phyloP scores from a whole-genome alignment of 1,140 invertebrate species.

The Colletes gigas region DNA sequence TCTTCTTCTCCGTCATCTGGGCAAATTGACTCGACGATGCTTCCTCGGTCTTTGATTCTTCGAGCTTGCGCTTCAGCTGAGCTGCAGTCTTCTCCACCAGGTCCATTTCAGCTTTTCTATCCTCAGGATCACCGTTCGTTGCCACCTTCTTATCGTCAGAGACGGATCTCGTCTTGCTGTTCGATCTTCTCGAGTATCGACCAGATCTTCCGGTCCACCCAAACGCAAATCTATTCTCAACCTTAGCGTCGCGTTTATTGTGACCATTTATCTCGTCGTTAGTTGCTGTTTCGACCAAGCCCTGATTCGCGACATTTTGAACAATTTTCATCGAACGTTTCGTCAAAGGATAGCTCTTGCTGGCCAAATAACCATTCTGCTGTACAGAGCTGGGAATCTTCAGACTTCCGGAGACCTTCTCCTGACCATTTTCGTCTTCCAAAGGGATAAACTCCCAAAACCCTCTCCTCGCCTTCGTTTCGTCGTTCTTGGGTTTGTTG shows the following conservation, averaged over 20 bases:
- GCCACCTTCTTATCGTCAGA: not conserved
- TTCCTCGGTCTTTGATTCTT: not conserved
- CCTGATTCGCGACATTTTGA: too few relatives aligned
- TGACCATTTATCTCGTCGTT: not conserved
- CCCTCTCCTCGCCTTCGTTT: not conserved
- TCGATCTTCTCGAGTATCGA: not conserved
- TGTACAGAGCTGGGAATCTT: not conserved
- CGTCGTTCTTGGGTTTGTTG: not conserved
- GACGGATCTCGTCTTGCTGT: not conserved
- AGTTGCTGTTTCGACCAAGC: not conserved
- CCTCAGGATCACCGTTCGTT: not conserved
- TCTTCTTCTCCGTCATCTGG: not conserved
- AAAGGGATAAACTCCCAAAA: conserved; percentile 35
- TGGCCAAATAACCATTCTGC: not conserved
- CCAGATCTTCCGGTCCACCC: not conserved
- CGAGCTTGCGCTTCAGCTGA: conserved; percentile 10
- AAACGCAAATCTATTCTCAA: not conserved
- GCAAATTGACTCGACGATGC: not conserved
- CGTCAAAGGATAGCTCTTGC: too few relatives aligned
- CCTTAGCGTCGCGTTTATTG: too few relatives aligned
- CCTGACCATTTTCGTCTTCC: not conserved
- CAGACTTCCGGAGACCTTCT: not conserved
- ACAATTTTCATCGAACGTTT: not conserved
- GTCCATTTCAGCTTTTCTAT: not conserved
- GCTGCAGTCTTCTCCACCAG: not conserved